Conservation (phyloP, 2,797 vertebrate species). For the Odontamblyopus rebecca region DNA sequence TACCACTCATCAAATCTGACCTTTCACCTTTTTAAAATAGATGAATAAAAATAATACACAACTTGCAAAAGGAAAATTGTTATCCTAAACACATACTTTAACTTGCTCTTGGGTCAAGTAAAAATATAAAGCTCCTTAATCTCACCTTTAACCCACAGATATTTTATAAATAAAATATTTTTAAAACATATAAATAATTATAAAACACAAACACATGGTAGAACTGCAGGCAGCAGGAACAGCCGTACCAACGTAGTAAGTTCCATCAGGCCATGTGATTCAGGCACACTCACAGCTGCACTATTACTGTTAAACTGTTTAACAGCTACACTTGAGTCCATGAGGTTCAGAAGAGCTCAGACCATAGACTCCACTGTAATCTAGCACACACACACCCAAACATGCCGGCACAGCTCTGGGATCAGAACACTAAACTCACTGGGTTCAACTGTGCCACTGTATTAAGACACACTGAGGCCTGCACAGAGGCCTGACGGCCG, state of each 20-base stretch:
- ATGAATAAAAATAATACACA: constrained; percentile 10
- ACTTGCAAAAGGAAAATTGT: constrained; percentile 20
- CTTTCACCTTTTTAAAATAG: constrained; percentile 65
- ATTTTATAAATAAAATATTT: neutral
- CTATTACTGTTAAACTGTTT: neutral
- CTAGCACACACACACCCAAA: constrained; percentile 21
- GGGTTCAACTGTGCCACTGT: constrained; percentile 17
- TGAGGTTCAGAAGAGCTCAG: constrained; percentile 50
- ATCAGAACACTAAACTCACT: constrained; percentile 44
- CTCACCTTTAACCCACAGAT: neutral
- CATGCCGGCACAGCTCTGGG: constrained; percentile 27
- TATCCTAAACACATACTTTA: neutral
- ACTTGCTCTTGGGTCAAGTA: neutral
- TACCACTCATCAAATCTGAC: constrained; percentile 58
- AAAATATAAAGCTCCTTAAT: neutral
- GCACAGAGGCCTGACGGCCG: constrained; percentile 25
- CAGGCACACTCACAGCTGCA: neutral
- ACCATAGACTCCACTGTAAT: constrained; percentile 51
- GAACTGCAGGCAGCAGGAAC: neutral
- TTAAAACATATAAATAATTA: neutral
- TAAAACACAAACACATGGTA: neutral
- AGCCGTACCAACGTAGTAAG: neutral
- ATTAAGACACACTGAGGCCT: constrained; percentile 7
- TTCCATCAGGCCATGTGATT: neutral
- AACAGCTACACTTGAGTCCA: constrained; percentile 1